These are phyloP conservation scores for Pristiophorus japonicus DNA, from an alignment of 2,113 vertebrate genomes.

Conservation along the genomic window DNA sequence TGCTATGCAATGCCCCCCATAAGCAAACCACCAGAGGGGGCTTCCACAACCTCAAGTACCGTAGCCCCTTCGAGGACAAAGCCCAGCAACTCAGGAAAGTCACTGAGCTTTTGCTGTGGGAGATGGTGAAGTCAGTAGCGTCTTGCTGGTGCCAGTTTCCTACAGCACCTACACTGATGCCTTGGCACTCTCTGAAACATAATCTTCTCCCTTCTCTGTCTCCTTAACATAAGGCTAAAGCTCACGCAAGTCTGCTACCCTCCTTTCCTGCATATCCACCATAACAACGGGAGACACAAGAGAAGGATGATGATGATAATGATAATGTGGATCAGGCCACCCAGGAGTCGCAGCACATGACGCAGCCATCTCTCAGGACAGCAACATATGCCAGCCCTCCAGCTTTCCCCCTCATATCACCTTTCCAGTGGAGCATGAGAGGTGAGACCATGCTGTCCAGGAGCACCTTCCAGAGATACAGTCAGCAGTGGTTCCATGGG, in stretches of 20 bases:
- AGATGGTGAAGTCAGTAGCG: too few relatives aligned
- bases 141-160: too few relatives aligned
- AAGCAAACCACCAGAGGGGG: too few relatives aligned
- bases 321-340: background rate
- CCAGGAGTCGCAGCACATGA: background rate
- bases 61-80: too few relatives aligned
- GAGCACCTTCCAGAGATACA: background rate
- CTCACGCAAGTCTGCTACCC: background rate
- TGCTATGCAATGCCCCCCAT: too few relatives aligned
- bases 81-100: too few relatives aligned
- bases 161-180: background rate
- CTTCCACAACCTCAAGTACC: too few relatives aligned
- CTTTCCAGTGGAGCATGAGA: background rate
- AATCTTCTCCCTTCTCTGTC: background rate
- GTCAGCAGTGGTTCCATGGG: background rate
- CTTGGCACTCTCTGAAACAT: background rate
- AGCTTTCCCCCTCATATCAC: background rate
- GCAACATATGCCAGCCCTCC: background rate
- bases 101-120: too few relatives aligned
- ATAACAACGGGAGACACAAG: background rate
- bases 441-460: too few relatives aligned
- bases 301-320: background rate
- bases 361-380: too few relatives aligned
- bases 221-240: background rate
- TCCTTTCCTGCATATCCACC: background rate